Evolutionary conservation across 2,888 invertebrate species (phyloP), one percentile per base, ranked within the genome.

Genomic region (Drosophila diplacantha): DNA sequence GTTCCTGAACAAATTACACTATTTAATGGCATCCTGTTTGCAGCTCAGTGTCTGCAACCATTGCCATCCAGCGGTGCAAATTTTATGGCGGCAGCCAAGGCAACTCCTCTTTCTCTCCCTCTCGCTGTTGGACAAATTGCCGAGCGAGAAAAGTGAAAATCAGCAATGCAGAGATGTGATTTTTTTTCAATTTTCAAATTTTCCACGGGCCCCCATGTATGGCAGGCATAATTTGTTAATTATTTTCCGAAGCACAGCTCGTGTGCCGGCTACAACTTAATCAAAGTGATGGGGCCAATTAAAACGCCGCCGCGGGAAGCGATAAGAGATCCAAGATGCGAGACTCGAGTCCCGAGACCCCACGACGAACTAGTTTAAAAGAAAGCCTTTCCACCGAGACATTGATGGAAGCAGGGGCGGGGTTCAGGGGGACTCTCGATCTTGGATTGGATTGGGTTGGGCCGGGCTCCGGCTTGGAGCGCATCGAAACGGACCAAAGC

Each of bases 201-300:
- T 66, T 81, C 65, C 79, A 78, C 61, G 67, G 67, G 73, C 38
- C 26, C 35, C 67, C 70, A 62, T 68, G 35, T 68, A 70, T 70
- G 75, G 81, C 81, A 71, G 57, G 65, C 72, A 81, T 79, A 81
- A 80, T 85, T 85, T 86, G 83, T 81, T 84, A 86, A 85, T 83
- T 83, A 81, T 83, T 85, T 85, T 78, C 63, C 73, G 39, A 74
- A 63, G 59, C 64, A 61, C 52, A 18, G 52, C 60, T 64, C 66
- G 72, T 53, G 53, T 58, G 52, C 46, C 60, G 52, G 72, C 84
- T 73, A 85, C 85, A 86, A 85, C 85, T 86, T 75, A 86, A 85
- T 85, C 85, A 85, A 84, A 74, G 75, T 75, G 75, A 82, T 80
- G 81, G 77, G 74, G 71, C 78, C 80, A 85, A 84, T 85, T 85